Conservation (phyloP, 2,113 vertebrate species). For the Eptesicus fuscus region DNA sequence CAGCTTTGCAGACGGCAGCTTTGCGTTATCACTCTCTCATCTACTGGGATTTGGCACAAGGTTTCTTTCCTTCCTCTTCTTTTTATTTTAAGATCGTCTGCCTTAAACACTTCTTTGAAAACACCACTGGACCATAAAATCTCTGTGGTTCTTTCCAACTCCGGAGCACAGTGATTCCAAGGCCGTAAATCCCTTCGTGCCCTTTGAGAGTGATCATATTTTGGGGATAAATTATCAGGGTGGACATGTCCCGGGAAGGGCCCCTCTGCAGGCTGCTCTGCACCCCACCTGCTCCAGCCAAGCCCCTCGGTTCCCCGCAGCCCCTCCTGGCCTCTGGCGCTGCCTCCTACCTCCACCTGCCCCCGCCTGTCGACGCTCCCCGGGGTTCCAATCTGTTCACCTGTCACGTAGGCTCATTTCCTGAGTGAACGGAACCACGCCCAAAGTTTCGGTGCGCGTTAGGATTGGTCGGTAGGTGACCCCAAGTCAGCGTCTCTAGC, state of each 20-base stretch:
- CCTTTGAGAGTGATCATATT: slow-evolving; percentile 19
- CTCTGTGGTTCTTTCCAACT: slow-evolving; percentile 45
- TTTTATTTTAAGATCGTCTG: neutral
- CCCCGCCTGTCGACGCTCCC: rapidly evolving
- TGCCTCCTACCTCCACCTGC: neutral
- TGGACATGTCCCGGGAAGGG: neutral
- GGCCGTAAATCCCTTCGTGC: slow-evolving; percentile 29
- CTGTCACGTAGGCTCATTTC: neutral
- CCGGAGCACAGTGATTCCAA: slow-evolving; percentile 6
- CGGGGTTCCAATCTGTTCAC: neutral
- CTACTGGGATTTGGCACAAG: neutral
- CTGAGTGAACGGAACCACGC: neutral
- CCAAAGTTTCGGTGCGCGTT: neutral
- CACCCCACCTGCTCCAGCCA: neutral
- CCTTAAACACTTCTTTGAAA: neutral
- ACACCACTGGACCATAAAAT: slow-evolving; percentile 28
- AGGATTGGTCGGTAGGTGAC: neutral
- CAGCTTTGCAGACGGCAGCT: neutral
- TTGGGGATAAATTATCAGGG: neutral
- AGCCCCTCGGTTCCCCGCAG: neutral
- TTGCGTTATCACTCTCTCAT: neutral
- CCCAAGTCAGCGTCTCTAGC: neutral
- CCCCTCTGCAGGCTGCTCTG: neutral
- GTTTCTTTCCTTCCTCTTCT: neutral
- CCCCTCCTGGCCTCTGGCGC: rapidly evolving